These are phyloP conservation scores for Pygoscelis adeliae DNA, from an alignment of 2,113 vertebrate genomes.

Conservation along the genomic window DNA sequence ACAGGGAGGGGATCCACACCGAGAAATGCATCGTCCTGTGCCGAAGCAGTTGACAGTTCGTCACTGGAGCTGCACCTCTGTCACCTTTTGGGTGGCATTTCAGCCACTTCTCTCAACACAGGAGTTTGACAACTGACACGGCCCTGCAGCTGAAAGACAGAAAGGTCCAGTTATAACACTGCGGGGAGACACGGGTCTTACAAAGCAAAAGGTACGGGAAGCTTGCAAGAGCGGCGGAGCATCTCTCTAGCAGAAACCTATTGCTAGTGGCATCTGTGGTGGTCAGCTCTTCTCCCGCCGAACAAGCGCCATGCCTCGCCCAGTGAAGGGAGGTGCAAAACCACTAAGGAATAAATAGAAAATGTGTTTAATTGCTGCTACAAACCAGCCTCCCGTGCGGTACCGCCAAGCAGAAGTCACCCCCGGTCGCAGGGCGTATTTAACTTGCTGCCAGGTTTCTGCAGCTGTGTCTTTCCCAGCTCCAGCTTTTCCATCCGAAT, in stretches of 20 bases:
- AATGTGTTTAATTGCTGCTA: background rate
- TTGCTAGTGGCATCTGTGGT: background rate
- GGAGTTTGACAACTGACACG: accelerated
- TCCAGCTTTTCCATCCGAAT: background rate
- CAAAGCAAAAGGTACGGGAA: background rate
- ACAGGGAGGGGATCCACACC: background rate
- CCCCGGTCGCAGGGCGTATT: accelerated
- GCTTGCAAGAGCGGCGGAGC: background rate
- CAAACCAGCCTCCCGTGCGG: background rate
- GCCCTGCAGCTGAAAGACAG: background rate
- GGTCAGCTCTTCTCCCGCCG: background rate
- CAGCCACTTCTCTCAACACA: background rate
- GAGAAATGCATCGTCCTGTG: accelerated
- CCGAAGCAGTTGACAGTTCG: accelerated
- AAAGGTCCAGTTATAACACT: background rate
- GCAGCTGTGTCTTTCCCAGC: background rate
- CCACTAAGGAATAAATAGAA: background rate
- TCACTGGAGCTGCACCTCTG: background rate
- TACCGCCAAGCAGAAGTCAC: background rate
- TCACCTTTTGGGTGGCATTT: slow-evolving; percentile 14
- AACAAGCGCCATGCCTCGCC: accelerated
- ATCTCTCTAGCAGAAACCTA: background rate
- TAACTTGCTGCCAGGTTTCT: background rate
- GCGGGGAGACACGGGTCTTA: accelerated
- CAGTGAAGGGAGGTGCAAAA: background rate